Base-by-base conservation (phyloP, 2,113 vertebrate species). In the Cepphus grylle region DNA sequence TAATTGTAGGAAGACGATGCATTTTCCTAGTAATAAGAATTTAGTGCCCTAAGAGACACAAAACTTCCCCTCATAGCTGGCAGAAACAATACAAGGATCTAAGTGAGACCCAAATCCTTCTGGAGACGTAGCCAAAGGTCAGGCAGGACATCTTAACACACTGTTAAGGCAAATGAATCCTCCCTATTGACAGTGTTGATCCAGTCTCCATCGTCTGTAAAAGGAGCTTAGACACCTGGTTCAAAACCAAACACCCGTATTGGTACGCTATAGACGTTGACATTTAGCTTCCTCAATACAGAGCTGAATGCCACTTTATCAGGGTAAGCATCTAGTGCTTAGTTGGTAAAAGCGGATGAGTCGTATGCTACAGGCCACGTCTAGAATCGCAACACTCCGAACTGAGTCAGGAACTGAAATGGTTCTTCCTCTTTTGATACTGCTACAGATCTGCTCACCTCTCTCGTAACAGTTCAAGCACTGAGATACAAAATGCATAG, bases 341-440 rank as follows among this genome's bases (percentile, higher is more conserved):
- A 65, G 22, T 6, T 59, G 29, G 29, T 49, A 47, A 61, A 82
- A 50, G 22, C 2, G 2, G 11, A 34, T 5, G 3, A 58, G 8
- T 36, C 0, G 0, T 6, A 9, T 53, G 25, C 6, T 76, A 34
- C 15, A 58, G 38, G 69, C 8, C 15, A 2, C 4, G 2, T 45
- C 42, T 40, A 30, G 50, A 69, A 65, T 38, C 45, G 62, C 36
- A 73, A 70, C 86, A 52, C 13, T 65, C 43, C 43, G 18, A 73
- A 16, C 9, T 1, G 1, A 85, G 30, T 12, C 34, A 45, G 87
- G 36, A 70, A 29, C 42, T 53, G 12, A 81, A 53, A 8, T 36
- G 32, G 36, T 53, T 91, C 40, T 23, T 14, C 8, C 18, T 47
- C 5, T 21, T 17, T 21, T 76, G 67, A 27, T 15, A 50, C 12